Evolutionary conservation across 2,797 vertebrate species (phyloP).

Genomic region (Lepus townsendii): DNA sequence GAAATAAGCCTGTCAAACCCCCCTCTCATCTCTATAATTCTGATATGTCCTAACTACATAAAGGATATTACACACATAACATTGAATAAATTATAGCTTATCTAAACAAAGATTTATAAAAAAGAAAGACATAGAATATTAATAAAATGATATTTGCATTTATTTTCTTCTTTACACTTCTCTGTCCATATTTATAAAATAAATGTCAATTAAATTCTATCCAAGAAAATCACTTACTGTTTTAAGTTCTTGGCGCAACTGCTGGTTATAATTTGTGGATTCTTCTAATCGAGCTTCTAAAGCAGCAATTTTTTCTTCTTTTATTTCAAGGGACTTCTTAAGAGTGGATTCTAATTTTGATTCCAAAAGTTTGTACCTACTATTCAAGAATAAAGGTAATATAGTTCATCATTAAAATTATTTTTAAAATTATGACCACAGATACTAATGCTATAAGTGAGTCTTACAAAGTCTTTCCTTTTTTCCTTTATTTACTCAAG

Average conservation of each 20-base stretch:
- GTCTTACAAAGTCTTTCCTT: background rate
- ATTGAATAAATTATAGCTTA: background rate
- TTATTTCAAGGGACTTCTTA: conserved; percentile 98
- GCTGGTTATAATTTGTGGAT: conserved; percentile 98
- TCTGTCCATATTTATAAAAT: background rate
- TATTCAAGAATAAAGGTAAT: conserved; percentile 80
- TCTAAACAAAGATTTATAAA: conserved; percentile 20
- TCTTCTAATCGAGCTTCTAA: conserved; percentile 98
- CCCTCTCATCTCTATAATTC: background rate
- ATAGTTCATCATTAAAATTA: conserved; percentile 55
- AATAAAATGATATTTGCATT: background rate
- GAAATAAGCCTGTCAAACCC: conserved; percentile 25
- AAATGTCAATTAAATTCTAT: conserved; percentile 45
- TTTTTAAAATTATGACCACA: conserved; percentile 71
- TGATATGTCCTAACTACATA: background rate
- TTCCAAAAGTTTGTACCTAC: conserved; percentile 97
- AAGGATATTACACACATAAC: background rate
- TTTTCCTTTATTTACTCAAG: background rate
- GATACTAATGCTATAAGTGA: background rate
- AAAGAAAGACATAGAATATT: background rate
- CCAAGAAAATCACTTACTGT: conserved; percentile 91
- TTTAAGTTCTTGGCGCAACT: conserved; percentile 98
- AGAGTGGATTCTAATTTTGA: conserved; percentile 97
- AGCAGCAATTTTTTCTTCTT: conserved; percentile 98
- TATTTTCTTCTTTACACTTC: conserved; percentile 49